Evolutionary conservation across 2,888 invertebrate species (phyloP), one percentile per base, ranked within the genome.

Genomic region (Drosophila falleni): DNA sequence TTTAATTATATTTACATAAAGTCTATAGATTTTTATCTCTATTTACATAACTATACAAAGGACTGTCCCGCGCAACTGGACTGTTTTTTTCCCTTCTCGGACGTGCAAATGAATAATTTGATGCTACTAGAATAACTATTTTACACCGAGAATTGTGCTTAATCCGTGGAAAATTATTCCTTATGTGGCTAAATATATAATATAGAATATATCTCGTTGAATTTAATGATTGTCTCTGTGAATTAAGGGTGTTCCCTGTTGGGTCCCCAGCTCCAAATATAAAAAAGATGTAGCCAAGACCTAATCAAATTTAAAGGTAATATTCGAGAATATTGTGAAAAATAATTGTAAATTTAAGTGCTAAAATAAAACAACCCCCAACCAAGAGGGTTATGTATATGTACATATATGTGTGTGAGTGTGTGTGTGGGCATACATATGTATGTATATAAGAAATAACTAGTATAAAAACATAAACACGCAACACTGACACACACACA

Each of bases 261-360:
- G 29, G 29, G 29, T 19, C 29, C 16, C 31, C 31, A 49, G 29
- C 31, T 15, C 9, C 33, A 16, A 15, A 15, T 16, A 15, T 19
- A 47, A 23, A 35, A 26, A 62, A 75, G 15, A 71, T 67, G 71
- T 66, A 76, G 54, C 15, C 41, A 16, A 71, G 47, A 41, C 9
- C 31, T 26, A 33, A 41, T 16, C 66, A 55, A 47, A 16, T 41
- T 31, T 23, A 50, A 54, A 75, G 73, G 73, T 74, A 69, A 56
- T 35, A 60, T 19, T 26, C 29, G 6, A 5, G 9, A 54, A 42
- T 31, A 31, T 33, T 49, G 15, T 33, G 33, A 50, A 19, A 37
- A 35, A 31, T 31, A 31, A 47, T 11, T 47, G 37, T 26, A 33
- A 26, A 46, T 11, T 46, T 8, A 23, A 46, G 23, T 26, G 10